A percentile compares a stretch with the other conserved stretches of the same genome.
Evolutionary conservation across 2,888 invertebrate species (phyloP).

Genomic region (Acronicta aceris): DNA sequence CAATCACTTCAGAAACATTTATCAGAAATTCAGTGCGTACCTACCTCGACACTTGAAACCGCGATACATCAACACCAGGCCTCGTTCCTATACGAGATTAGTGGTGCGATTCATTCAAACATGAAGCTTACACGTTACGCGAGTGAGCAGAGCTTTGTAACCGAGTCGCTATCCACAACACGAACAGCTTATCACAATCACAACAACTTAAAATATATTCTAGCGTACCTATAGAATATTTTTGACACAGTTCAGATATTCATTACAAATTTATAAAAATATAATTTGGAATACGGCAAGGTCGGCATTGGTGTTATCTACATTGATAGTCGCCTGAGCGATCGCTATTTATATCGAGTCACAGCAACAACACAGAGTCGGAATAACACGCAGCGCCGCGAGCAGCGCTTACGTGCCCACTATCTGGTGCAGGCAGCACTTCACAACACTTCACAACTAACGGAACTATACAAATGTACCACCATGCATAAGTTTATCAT

Average conservation of each 20-base stretch:
- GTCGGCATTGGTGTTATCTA: constrained; percentile 42
- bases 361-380: constrained; percentile 8
- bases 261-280: constrained; percentile 62
- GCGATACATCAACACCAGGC: not conserved
- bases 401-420: too few species aligned
- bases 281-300: constrained; percentile 56
- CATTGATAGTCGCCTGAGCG: constrained; percentile 43
- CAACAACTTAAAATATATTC: constrained; percentile 27
- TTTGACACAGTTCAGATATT: constrained; percentile 43
- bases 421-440: not conserved
- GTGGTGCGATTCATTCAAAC: not conserved
- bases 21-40: not conserved
- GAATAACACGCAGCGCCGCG: constrained; percentile 3
- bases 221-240: constrained; percentile 44
- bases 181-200: constrained; percentile 13
- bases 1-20: not conserved
- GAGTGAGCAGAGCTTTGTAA: constrained; percentile 11
- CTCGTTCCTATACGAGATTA: not conserved
- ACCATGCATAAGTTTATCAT: too few species aligned
- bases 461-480: not conserved
- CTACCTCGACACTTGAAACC: not conserved
- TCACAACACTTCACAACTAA: not conserved
- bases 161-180: constrained; percentile 4
- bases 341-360: constrained; percentile 55
- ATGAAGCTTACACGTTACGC: not conserved